These are phyloP conservation scores for Synanthedon tipuliformis DNA, from an alignment of 2,888 invertebrate species.

Conservation along the genomic window DNA sequence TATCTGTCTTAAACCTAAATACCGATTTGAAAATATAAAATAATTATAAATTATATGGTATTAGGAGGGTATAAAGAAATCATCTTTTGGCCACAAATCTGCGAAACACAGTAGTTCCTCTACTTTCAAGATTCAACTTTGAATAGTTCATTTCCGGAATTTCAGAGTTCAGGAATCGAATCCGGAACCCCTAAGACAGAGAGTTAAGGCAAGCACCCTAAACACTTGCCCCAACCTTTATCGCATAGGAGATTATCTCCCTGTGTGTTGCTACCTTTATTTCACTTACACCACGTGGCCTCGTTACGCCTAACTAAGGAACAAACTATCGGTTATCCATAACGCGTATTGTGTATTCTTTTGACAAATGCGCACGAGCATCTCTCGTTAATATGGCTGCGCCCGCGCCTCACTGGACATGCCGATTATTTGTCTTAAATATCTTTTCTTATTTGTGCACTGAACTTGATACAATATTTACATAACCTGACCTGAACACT, in stretches of 20 bases:
- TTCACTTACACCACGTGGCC: conserved; percentile 20
- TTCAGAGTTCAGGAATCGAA: too few species aligned
- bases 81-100: too few species aligned
- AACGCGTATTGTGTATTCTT: conserved; percentile 58
- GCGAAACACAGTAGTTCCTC: too few species aligned
- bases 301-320: conserved; percentile 52
- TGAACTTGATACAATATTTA: neutral
- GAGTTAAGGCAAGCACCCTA: too few species aligned
- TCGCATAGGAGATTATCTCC: conserved; percentile 2
- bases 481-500: neutral
- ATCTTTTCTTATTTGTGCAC: neutral
- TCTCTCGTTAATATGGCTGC: conserved; percentile 33
- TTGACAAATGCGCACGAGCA: conserved; percentile 52
- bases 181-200: too few species aligned
- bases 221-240: too few species aligned
- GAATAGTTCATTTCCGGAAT: too few species aligned
- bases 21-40: too few species aligned
- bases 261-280: conserved; percentile 17
- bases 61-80: too few species aligned
- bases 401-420: conserved; percentile 12
- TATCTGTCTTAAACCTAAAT: too few species aligned
- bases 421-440: conserved; percentile 30
- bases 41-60: too few species aligned
- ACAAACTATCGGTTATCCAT: conserved; percentile 64
- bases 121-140: too few species aligned